A percentile compares a stretch with the other conserved stretches of the same genome.
Evolutionary conservation across 1,140 invertebrate genomes (phyloP).

Genomic region (Mamestra configurata): DNA sequence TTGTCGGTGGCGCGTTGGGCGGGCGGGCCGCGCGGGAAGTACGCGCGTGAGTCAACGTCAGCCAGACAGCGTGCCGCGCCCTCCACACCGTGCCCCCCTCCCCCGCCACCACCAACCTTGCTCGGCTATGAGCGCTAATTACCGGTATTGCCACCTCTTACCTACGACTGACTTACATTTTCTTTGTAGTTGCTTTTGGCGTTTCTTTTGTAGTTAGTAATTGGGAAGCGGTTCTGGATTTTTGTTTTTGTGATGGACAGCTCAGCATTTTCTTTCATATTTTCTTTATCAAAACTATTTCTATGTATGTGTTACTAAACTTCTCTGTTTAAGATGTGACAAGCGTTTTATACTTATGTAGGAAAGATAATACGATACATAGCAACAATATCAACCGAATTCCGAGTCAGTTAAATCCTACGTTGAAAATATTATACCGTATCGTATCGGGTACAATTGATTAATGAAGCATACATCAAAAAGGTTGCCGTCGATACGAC

Average conservation of each 20-base stretch:
- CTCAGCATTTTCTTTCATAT: neutral
- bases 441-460: constrained; percentile 53
- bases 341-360: too few species aligned
- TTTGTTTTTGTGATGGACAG: neutral
- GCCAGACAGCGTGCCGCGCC: constrained; percentile 65
- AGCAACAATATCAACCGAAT: neutral
- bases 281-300: too few species aligned
- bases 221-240: neutral
- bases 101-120: neutral
- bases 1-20: constrained; percentile 9
- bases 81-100: constrained; percentile 8
- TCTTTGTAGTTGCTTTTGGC: neutral
- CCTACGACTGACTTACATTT: constrained; percentile 20
- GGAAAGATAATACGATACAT: neutral
- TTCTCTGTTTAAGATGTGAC: too few species aligned
- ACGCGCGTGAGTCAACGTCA: constrained; percentile 62
- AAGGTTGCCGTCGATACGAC: constrained; percentile 75
- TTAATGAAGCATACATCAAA: constrained; percentile 73
- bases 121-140: constrained; percentile 39
- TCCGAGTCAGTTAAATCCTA: neutral
- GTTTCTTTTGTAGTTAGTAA: neutral
- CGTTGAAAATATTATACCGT: constrained; percentile 25
- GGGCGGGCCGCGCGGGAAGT: constrained; percentile 40
- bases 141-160: constrained; percentile 27
- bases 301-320: too few species aligned